phyloP scores from a whole-genome alignment of 2,888 invertebrate species.

The Noctua janthina region DNA sequence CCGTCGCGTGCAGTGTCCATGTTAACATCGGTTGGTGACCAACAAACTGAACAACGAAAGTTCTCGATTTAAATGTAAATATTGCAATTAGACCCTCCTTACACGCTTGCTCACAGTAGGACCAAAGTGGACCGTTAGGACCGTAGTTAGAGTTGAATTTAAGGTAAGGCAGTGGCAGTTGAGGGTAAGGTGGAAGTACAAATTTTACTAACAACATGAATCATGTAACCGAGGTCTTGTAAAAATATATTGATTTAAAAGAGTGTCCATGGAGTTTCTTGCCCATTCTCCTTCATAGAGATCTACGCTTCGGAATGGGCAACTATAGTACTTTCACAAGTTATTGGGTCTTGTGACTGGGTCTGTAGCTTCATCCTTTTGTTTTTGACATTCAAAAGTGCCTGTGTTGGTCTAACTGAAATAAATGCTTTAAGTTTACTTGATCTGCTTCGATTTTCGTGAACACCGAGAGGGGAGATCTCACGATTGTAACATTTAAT shows the following conservation, averaged over 20 bases:
- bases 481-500: background rate
- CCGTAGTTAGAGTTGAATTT: background rate
- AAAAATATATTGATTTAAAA: background rate
- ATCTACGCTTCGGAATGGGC: too few species aligned
- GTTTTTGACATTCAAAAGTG: too few species aligned
- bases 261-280: too few species aligned
- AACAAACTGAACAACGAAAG: conserved; percentile 75
- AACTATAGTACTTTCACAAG: too few species aligned
- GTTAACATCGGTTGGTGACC: conserved; percentile 76
- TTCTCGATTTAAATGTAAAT: conserved; percentile 86
- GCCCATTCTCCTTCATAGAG: too few species aligned
- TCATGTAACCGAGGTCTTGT: background rate
- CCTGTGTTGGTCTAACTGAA: too few species aligned
- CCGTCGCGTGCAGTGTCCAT: conserved; percentile 75
- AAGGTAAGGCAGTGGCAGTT: background rate
- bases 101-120: conserved; percentile 66
- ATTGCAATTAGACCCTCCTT: conserved; percentile 79
- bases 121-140: conserved; percentile 72
- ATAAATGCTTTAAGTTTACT: background rate
- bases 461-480: background rate
- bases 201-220: background rate
- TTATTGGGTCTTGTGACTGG: too few species aligned
- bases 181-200: too few species aligned
- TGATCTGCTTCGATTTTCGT: background rate
- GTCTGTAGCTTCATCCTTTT: too few species aligned